Percentiles rank a stretch among this genome's conserved stretches.
Conservation (phyloP, 2,888 invertebrate genomes). For the Philopedon plagiatum region DNA sequence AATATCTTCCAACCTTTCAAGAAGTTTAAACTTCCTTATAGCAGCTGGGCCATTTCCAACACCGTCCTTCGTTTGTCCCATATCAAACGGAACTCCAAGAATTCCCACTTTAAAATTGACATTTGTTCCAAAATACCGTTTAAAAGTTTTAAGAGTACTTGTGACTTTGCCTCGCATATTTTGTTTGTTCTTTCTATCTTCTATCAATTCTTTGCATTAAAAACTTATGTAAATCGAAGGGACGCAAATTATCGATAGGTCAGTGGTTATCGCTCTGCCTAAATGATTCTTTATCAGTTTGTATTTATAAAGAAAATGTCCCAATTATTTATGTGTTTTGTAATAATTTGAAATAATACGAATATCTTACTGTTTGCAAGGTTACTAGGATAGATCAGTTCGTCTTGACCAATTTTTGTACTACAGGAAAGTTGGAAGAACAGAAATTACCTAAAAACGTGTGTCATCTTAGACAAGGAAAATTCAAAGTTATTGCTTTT, state of each 20-base stretch:
- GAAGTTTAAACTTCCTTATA: constrained; percentile 76
- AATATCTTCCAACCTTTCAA: constrained; percentile 73
- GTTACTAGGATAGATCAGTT: no score
- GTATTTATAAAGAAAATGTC: not conserved
- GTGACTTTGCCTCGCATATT: constrained; percentile 24
- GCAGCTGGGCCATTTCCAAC: constrained; percentile 80
- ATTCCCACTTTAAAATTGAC: constrained; percentile 74
- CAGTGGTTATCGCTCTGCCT: not conserved
- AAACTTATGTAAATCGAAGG: not conserved
- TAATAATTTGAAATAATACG: not conserved
- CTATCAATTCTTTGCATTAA: not conserved
- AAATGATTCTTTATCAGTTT: constrained; percentile 5
- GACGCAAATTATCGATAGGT: no score
- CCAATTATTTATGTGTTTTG: not conserved
- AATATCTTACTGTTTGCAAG: no score
- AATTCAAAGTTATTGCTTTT: no score
- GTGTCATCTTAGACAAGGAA: no score
- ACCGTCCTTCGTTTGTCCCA: constrained; percentile 82
- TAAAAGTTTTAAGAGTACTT: constrained; percentile 22
- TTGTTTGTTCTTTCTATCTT: not conserved
- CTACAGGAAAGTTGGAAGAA: no score
- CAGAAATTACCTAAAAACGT: no score
- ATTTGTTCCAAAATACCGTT: constrained; percentile 46
- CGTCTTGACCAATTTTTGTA: no score
- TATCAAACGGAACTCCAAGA: constrained; percentile 85